Base-by-base conservation (phyloP, 2,797 vertebrate genomes). In the Phrynocephalus guinanensis region DNA sequence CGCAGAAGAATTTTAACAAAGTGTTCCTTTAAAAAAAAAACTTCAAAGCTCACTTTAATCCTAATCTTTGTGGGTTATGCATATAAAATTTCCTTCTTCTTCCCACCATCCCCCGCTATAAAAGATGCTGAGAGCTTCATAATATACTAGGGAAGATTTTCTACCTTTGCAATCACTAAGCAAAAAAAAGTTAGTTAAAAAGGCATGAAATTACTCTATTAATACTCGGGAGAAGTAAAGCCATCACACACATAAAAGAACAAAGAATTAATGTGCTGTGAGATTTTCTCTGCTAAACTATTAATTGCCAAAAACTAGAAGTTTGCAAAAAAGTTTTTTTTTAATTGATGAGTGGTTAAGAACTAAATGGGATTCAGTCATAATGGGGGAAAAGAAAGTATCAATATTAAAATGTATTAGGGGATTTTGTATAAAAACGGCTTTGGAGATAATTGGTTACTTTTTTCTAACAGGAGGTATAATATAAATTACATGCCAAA, bases 131-230 rank as follows among this genome's bases (percentile, higher is more conserved):
- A 88, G 63, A 88, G 81, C 20, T 75, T 70, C 72, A 88, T 76
- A 82, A 85, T 81, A 76, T 26, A 24, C 26, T 56, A 87, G 7
- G 44, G 80, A 1, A 15, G 1, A 26, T 2, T 1, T 76, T 86
- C 73, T 83, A 75, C 87, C 71, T 90, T 67, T 83, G 81, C 75
- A 86, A 76, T 82, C 78, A 6, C 76, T 22, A 91, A 89, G 83
- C 73, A 30, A 83, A 93, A 44, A 44, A 91, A 93, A 83, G 7
- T 52, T 85, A 71, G 67, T 72, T 70, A 72, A 83, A 88, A 88
- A 50, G 44, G 38, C 48, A 11, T 79, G 76, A 93, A 91, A 87
- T 9, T 88, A 60, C 70, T 88, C 78, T 85, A 85, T 88, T 88
- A 88, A 79, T 68, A 85, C 60, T 76, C 50, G n/a, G 78, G 48